A percentile compares a stretch with the other conserved stretches of the same genome.
Conservation (phyloP, 2,113 vertebrate genomes). For the Lipotes vexillifer region DNA sequence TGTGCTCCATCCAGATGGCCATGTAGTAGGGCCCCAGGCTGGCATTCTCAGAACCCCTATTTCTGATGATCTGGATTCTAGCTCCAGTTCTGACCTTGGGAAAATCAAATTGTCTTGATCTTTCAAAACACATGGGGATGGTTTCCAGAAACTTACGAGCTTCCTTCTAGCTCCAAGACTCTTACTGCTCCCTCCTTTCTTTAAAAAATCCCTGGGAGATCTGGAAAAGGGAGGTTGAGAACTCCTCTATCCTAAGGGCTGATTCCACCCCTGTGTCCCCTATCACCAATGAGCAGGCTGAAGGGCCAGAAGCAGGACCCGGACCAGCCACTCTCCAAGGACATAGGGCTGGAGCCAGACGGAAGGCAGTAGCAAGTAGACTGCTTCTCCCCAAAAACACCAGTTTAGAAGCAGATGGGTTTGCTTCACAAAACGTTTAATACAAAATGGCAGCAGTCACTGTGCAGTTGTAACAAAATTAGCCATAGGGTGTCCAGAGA, state of each 20-base stretch:
- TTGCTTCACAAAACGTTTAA: conserved; percentile 25
- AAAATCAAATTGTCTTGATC: background rate
- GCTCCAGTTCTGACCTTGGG: background rate
- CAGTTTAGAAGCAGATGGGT: background rate
- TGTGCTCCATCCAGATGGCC: background rate
- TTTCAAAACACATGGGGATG: background rate
- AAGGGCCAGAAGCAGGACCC: background rate
- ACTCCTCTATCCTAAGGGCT: background rate
- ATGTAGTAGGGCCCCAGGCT: too few relatives aligned
- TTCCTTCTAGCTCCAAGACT: background rate
- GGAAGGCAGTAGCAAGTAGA: background rate
- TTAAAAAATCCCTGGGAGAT: background rate
- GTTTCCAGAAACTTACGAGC: background rate
- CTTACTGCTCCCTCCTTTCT: background rate
- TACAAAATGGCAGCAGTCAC: conserved; percentile 25
- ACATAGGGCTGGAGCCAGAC: background rate
- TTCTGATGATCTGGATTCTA: background rate
- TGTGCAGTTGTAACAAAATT: conserved; percentile 19
- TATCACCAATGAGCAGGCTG: background rate
- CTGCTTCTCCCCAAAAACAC: background rate
- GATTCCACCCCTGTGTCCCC: too few relatives aligned
- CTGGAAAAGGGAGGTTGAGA: background rate
- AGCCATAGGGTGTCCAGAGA: conserved; percentile 20
- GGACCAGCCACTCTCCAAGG: background rate
- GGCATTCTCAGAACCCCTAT: background rate